Evolutionary conservation across 2,113 vertebrate species (phyloP), one percentile per base, ranked within the genome.

Genomic region (Pteropus alecto): DNA sequence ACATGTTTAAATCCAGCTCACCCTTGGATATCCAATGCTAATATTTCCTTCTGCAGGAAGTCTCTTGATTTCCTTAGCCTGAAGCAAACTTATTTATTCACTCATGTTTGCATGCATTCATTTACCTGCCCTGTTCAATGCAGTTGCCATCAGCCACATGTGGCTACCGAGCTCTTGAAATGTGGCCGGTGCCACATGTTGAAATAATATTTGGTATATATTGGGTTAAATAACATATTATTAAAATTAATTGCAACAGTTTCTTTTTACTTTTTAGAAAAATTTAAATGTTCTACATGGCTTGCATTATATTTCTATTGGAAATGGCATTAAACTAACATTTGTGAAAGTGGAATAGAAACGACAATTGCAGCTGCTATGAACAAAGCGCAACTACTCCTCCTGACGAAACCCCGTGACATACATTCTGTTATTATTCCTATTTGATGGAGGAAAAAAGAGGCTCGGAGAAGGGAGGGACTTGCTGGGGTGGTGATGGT

Each of bases 331-430:
- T n/a, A 12, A 15, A 3, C 16, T 4, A 67, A 3, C 12, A 8
- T 1, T 18, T 21, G 43, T 2, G 2, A 15, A 2, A 13, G 3
- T 2, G 0, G n/a, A n/a, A 38, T 3, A 21, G 48, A 2, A 1
- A 1, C 0, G 6, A 6, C 6, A 2, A 18, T 0, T 0, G 33
- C 7, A 1, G 33, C 54, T 6, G 0, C 43, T 16, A 43, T 19
- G 30, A 56, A 12, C 1, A 1, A n/a, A 18, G 63, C 3, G 0
- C 0, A 1, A 67, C 0, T 56, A 5, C 87, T 74, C 21, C 2
- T 7, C 6, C 28, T 4, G 38, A 48, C 1, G 2, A 28, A 68
- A 2, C 0, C 33, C 54, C 0, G 0, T 3, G 71, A 30, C 0
- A 0, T 2, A 16, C 2, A 0, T 33, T 38, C 70, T 24, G 1